Conservation (phyloP, 1,140 invertebrate species). For the Bombus fervidus region DNA sequence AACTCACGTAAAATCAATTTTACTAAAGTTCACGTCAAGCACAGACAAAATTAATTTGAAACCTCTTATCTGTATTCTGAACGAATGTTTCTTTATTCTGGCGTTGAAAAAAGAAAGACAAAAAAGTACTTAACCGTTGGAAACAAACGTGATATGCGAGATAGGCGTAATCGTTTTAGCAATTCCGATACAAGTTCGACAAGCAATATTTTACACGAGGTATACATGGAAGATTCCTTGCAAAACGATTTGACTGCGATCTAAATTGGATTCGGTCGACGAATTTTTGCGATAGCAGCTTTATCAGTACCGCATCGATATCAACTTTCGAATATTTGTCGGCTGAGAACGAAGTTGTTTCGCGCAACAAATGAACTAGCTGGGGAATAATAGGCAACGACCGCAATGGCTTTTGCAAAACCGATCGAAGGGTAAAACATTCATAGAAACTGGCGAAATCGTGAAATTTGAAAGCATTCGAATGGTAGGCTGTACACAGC, state of each 20-base stretch:
- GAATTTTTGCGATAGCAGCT: slow-evolving; percentile 42
- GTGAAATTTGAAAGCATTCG: neutral
- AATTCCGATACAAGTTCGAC: slow-evolving; percentile 10
- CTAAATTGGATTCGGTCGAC: slow-evolving; percentile 39
- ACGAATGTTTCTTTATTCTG: neutral
- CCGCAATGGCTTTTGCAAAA: slow-evolving; percentile 35
- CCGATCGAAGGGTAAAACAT: neutral
- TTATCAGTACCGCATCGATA: slow-evolving; percentile 40
- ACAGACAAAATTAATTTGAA: neutral
- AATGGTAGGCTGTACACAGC: neutral
- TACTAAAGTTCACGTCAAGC: too few relatives aligned
- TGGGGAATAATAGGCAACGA: slow-evolving; percentile 36
- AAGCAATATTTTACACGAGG: slow-evolving; percentile 3
- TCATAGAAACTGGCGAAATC: neutral
- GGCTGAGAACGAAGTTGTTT: slow-evolving; percentile 31
- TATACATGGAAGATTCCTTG: slow-evolving; percentile 4
- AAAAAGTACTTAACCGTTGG: neutral
- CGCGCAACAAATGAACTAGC: slow-evolving; percentile 34
- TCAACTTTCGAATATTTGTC: slow-evolving; percentile 46
- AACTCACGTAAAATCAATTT: neutral
- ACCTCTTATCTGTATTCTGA: neutral
- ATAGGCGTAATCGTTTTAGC: slow-evolving; percentile 28
- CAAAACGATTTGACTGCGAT: slow-evolving; percentile 26
- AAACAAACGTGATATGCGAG: neutral
- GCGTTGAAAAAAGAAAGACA: neutral